phyloP scores from a whole-genome alignment of 2,113 vertebrate species.

The Cryptomyrus ogoouensis region DNA sequence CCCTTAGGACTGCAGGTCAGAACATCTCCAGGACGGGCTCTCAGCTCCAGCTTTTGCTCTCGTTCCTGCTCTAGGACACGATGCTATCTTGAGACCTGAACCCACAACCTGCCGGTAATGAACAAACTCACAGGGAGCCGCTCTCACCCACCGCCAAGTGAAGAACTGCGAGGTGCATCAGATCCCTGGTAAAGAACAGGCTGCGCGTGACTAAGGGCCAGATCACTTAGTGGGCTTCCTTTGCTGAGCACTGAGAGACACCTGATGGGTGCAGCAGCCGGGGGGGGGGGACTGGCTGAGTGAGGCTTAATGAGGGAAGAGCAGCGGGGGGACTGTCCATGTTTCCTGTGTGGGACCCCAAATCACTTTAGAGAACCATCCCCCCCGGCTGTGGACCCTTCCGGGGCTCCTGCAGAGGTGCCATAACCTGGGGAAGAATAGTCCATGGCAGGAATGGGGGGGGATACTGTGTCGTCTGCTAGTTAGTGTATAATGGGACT shows the following conservation, averaged over 20 bases:
- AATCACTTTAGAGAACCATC: constrained; percentile 37
- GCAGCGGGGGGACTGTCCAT: constrained; percentile 59
- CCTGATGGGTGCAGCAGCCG: constrained; percentile 38
- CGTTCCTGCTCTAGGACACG: not conserved
- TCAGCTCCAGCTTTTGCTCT: not conserved
- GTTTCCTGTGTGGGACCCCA: constrained; percentile 58
- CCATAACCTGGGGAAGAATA: constrained; percentile 77
- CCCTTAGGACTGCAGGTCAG: not conserved
- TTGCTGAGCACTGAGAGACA: not conserved
- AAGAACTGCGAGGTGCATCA: not conserved
- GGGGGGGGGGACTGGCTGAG: constrained; percentile 51
- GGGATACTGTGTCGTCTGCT: constrained; percentile 76
- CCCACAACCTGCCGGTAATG: not conserved
- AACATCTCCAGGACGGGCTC: not conserved
- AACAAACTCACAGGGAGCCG: not conserved
- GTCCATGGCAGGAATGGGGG: constrained; percentile 78
- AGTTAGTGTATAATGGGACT: constrained; percentile 82
- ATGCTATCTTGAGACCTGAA: not conserved
- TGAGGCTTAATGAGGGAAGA: constrained; percentile 53
- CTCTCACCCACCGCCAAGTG: not conserved
- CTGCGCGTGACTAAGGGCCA: not conserved
- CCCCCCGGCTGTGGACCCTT: constrained; percentile 34
- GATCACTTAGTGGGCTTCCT: not conserved
- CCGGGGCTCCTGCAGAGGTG: constrained; percentile 64
- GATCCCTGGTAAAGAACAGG: not conserved